Base-by-base conservation (phyloP, 2,797 vertebrate species). In the Paedocypris micromegethes region DNA sequence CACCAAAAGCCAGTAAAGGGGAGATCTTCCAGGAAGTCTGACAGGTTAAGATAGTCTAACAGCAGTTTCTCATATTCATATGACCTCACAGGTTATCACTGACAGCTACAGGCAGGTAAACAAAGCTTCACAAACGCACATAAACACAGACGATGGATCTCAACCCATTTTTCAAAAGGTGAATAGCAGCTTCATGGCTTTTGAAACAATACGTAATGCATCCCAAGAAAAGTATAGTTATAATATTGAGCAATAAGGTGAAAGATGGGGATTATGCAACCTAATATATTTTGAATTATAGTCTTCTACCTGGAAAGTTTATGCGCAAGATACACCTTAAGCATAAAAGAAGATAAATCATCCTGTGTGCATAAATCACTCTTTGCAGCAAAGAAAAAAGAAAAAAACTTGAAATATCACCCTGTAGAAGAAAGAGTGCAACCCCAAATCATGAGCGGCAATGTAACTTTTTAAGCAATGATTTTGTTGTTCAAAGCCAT, bases 81-180 rank as follows among this genome's bases (percentile, higher is more conserved):
- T 73, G 71, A 66, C 58, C 54, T 76, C 55, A 75, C n/a, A 68
- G 45, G 51, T 42, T 57, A 53, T 62, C 64, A 46, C 6, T 49
- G 46, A 56, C 46, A 78, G 38, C 9, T 49, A 51, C 6, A 50
- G 38, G 39, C 51, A 44, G 38, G 44, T 54, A 51, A 39, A 55
- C 60, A 66, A 44, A 48, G 23, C 23, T 23, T 23, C 39, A 68
- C 9, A 58, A 37, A 68, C 64, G 55, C 9, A 40, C 23, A 37
- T 6, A 51, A 39, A 66, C 5, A 44, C 40, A 59, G 9, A 3
- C 48, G 48, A 4, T 44, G 40, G 9, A 50, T 39, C 5, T 42
- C 6, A 70, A 70, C 49, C 23, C 59, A 40, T 49, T 49, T 43
- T 8, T 44, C 37, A 5, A 4, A 9, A 51, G 54, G 9, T 56